Percentiles rank a stretch among this genome's conserved stretches.
Evolutionary conservation across 2,888 invertebrate genomes (phyloP).

Genomic region (Troides aeacus): DNA sequence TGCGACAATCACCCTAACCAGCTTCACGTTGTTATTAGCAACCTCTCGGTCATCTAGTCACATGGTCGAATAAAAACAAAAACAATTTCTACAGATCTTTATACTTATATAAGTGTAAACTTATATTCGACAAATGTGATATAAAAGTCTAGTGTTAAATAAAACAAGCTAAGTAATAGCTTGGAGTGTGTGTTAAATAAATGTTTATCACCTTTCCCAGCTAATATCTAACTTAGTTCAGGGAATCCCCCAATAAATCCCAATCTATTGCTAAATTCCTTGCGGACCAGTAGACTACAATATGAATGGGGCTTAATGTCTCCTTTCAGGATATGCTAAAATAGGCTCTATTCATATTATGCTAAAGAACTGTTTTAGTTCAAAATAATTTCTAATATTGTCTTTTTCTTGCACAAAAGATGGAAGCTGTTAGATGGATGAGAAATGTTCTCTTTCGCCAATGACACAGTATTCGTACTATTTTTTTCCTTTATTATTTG

Average conservation of each 20-base stretch:
- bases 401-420: not conserved
- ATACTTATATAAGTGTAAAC: not conserved
- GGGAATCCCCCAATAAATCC: conserved; percentile 34
- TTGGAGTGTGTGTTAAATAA: conserved; percentile 8
- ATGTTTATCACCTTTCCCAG: conserved; percentile 10
- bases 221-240: conserved; percentile 18
- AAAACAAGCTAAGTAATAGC: not conserved
- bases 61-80: no score
- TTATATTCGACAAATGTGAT: not conserved
- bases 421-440: conserved; percentile 14
- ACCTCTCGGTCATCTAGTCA: no score
- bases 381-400: not conserved
- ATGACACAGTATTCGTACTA: conserved; percentile 7
- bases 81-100: no score
- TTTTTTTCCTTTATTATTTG: not conserved
- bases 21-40: no score
- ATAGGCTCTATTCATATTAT: not conserved
- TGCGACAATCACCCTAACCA: no score
- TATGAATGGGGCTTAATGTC: not conserved
- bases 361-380: not conserved
- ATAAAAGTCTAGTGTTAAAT: not conserved
- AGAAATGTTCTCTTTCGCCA: conserved; percentile 14
- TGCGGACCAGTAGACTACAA: conserved; percentile 9
- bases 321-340: not conserved
- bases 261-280: conserved; percentile 31